These are phyloP conservation scores for Anarrhichthys ocellatus DNA, from an alignment of 2,113 vertebrate genomes.

Conservation along the genomic window DNA sequence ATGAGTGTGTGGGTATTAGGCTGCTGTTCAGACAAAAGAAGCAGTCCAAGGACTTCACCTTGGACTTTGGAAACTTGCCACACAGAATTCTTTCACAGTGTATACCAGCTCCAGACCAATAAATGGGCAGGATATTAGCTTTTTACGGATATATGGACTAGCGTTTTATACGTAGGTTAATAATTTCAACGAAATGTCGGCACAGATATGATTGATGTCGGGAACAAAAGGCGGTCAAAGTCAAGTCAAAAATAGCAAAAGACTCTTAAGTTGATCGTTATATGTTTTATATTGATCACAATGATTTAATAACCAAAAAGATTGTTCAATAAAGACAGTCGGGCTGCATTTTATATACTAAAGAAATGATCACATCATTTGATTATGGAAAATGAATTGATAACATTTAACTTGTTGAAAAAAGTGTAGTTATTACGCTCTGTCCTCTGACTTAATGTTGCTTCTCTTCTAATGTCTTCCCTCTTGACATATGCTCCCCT, in stretches of 20 bases:
- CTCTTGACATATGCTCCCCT: constrained; percentile 53
- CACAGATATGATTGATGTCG: neutral
- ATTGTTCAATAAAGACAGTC: neutral
- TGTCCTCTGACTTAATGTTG: neutral
- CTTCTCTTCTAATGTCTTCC: constrained; percentile 4
- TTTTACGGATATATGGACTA: neutral
- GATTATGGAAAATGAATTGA: neutral
- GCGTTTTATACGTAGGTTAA: neutral
- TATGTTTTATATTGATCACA: neutral
- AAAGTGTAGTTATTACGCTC: neutral
- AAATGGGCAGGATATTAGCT: neutral
- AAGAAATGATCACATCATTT: neutral
- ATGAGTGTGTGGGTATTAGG: neutral
- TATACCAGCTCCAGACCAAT: neutral
- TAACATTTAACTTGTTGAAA: neutral
- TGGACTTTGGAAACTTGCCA: neutral
- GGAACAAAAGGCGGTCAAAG: neutral
- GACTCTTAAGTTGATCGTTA: neutral
- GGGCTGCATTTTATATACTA: neutral
- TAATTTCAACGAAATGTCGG: neutral
- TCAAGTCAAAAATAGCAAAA: neutral
- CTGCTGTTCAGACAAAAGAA: neutral
- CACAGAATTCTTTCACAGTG: neutral
- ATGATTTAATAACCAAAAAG: neutral
- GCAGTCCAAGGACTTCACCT: neutral